phyloP scores from a whole-genome alignment of 2,113 vertebrate species.

The Hydrolagus affinis region DNA sequence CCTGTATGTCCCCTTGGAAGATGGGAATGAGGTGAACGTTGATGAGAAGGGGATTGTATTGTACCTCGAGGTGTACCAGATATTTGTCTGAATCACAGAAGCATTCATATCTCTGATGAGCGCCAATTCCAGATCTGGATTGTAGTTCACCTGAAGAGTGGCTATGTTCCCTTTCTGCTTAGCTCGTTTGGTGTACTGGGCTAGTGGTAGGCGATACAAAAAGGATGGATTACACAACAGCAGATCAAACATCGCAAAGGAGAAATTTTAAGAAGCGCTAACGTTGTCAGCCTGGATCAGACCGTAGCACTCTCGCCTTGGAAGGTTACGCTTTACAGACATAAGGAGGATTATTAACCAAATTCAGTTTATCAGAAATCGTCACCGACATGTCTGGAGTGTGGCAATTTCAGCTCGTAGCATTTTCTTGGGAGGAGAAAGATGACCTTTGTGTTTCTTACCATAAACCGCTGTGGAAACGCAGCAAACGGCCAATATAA shows the following conservation, averaged over 20 bases:
- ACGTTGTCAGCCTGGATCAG: neutral
- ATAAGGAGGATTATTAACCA: no score
- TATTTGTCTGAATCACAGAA: slow-evolving; percentile 35
- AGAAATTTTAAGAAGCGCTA: neutral
- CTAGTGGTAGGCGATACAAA: neutral
- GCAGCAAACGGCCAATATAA: slow-evolving; percentile 23
- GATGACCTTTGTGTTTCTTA: slow-evolving; percentile 24
- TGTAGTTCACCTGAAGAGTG: slow-evolving; percentile 33
- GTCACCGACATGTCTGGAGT: neutral
- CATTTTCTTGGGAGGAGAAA: neutral
- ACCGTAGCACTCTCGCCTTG: no score
- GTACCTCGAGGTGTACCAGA: slow-evolving; percentile 36
- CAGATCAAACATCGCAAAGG: neutral
- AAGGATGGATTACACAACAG: neutral
- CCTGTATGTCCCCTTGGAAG: neutral
- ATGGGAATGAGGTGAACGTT: no score
- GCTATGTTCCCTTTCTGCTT: slow-evolving; percentile 34
- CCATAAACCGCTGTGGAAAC: slow-evolving; percentile 36
- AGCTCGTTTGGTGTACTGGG: slow-evolving; percentile 23
- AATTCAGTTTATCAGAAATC: neutral
- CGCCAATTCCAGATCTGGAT: slow-evolving; percentile 32
- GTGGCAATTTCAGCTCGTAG: neutral
- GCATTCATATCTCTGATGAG: slow-evolving; percentile 33
- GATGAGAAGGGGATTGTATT: no score
- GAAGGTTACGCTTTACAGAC: no score